Evolutionary conservation across 2,113 vertebrate species (phyloP), one percentile per base, ranked within the genome.

Genomic region (Carassius auratus): DNA sequence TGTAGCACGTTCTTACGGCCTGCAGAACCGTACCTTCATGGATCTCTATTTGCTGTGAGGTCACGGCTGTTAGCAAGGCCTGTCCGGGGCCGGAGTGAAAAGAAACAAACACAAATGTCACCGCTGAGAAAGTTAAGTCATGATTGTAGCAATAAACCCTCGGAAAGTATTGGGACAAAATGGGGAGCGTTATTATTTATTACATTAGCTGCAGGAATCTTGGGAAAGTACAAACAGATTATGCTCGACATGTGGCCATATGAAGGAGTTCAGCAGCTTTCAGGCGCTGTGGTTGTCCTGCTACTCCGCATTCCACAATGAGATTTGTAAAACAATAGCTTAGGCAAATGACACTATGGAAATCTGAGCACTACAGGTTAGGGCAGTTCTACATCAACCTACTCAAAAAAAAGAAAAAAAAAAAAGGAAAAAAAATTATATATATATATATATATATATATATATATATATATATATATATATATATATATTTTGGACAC

Each of bases 11-110:
- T 90, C 98, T 95, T 85, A 99, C 98, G 68, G 97, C 97, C 92
- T 99, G 98, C 61, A 99, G 92, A 83, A 99, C 98, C 1, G 98
- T 99, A 86, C 98, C 98, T 94, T 99, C 98, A 0, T 99, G 98
- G 94, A 99, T 99, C 94, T 99, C 98, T 94, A 99, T 99, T 87
- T 99, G 97, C 91, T 99, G 98, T 87, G 98, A 99, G 76, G 98
- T 99, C 90, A 99, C 98, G 69, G 98, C 97, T 19, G 98, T 99
- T 79, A 99, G 94, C 90, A 99, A 93, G 84, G 98, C 98, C 98
- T 99, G 86, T 50, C 30, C 19, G 26, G 81, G 50, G 1, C 17
- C 14, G 55, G 15, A 10, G 57, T 3, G 23, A 45, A 80, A 36
- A 57, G 17, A 55, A 42, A 73, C 4, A 45, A 66, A 81, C n/a